Percentiles rank a stretch among this genome's conserved stretches.
phyloP scores from a whole-genome alignment of 2,113 vertebrate genomes.

The Cyprinodon brontotheroides region DNA sequence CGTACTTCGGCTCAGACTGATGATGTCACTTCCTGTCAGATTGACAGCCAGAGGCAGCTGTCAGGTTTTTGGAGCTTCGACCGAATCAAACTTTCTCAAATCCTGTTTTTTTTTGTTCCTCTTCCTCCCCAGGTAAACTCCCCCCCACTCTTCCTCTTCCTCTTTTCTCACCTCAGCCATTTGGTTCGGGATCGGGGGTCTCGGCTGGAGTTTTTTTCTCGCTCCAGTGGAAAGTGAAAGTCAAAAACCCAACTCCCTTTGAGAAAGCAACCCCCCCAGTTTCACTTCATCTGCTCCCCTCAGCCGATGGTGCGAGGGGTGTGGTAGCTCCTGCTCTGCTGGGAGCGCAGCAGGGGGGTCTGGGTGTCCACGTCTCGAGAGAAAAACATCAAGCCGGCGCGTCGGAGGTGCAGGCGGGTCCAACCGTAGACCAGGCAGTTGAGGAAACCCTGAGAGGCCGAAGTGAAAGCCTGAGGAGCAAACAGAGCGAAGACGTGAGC shows the following conservation, averaged over 20 bases:
- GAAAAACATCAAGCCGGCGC: constrained; percentile 65
- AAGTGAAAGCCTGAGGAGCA: constrained; percentile 83
- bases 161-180: constrained; percentile 25
- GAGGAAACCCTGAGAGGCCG: constrained; percentile 89
- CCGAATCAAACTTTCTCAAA: constrained; percentile 43
- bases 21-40: not conserved
- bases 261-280: not conserved
- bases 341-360: constrained; percentile 88
- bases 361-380: constrained; percentile 84
- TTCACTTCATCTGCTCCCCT: not conserved
- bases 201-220: constrained; percentile 8
- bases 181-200: constrained; percentile 14
- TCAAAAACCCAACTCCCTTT: not conserved
- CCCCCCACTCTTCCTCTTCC: constrained; percentile 35
- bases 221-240: constrained; percentile 3
- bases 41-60: not conserved
- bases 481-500: not conserved
- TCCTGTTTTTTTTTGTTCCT: constrained; percentile 45
- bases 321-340: constrained; percentile 84
- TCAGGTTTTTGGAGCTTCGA: not conserved
- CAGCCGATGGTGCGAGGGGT: constrained; percentile 43
- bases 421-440: constrained; percentile 89
- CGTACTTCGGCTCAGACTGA: not conserved
- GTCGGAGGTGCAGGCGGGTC: constrained; percentile 80
- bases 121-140: constrained; percentile 44